Base-by-base conservation (phyloP, 2,797 vertebrate genomes). In the Allobates femoralis region DNA sequence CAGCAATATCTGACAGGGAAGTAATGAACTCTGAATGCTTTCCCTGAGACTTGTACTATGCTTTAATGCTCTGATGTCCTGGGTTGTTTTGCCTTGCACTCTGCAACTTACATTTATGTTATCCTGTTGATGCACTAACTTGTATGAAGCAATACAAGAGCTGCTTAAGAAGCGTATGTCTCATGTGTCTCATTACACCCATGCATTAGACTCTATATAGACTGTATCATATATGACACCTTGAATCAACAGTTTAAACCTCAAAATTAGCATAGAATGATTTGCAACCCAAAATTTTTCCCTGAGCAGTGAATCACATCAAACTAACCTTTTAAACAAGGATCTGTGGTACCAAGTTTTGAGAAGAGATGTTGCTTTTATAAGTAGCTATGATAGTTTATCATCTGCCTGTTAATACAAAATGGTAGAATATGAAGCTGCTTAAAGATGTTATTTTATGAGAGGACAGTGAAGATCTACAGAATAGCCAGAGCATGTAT, bases 351-450 rank as follows among this genome's bases (percentile, higher is more conserved):
- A 56, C 50, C 83, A 77, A 30, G n/a, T 86, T 87, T 69, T 71
- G 66, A 85, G 60, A 71, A 81, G 87, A 87, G 84, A 85, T 88
- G 83, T 85, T 85, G 87, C 69, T 81, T 85, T 87, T 81, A 81
- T 88, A 88, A 88, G 78, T 81, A 85, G 87, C 87, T 74, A 85
- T 88, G 85, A 88, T 88, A 51, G 83, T 88, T 88, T 88, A 88
- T 85, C 81, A 78, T 83, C 71, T 56, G 30, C 46, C 83, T 78
- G 85, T 88, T 88, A 88, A 88, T 82, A 87, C 80, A 77, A 87
- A 88, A 88, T 78, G 23, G 71, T 37, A 60, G 82, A 81, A 85
- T 74, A 83, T 87, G 80, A 77, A 0, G 85, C 28, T 83, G 15
- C 69, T 88, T 56, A 79, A 89, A 87, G 76, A 76, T 87, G 8